phyloP scores from a whole-genome alignment of 2,113 vertebrate species.

The Hippocampus comes region DNA sequence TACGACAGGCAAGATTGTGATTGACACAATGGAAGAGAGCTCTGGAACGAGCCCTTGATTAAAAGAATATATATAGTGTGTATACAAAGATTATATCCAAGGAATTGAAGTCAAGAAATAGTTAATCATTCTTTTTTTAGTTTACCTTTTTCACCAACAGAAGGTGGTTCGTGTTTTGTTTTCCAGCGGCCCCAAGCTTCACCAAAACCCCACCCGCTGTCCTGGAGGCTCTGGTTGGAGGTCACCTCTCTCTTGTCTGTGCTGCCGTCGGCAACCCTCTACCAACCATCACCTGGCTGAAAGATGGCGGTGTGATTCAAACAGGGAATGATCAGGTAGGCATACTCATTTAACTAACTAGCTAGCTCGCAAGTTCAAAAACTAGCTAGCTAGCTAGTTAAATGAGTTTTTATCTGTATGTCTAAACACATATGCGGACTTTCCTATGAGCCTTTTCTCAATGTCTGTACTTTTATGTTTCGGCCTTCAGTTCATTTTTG shows the following conservation, averaged over 20 bases:
- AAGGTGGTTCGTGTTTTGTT: conserved; percentile 8
- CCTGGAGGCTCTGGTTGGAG: conserved; percentile 75
- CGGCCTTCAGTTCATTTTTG: not conserved
- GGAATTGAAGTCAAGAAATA: no score
- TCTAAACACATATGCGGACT: not conserved
- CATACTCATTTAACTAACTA: not conserved
- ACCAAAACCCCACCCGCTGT: conserved; percentile 74
- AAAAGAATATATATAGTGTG: not conserved
- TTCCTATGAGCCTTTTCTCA: not conserved
- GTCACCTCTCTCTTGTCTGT: conserved; percentile 75
- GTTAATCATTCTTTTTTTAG: not conserved
- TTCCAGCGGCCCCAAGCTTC: conserved; percentile 82
- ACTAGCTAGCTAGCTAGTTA: no score
- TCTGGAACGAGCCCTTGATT: not conserved
- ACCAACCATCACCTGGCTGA: conserved; percentile 82
- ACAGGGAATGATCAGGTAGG: conserved; percentile 68
- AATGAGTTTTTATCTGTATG: no score
- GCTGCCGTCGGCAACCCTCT: conserved; percentile 80
- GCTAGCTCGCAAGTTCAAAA: no score
- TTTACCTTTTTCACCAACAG: not conserved
- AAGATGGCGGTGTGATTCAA: conserved; percentile 68
- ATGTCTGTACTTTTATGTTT: not conserved
- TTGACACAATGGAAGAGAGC: conserved; percentile 7
- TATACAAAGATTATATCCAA: no score
- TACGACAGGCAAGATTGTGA: not conserved